A percentile compares a stretch with the other conserved stretches of the same genome.
phyloP scores from a whole-genome alignment of 2,113 vertebrate genomes.

The Thunnus thynnus region DNA sequence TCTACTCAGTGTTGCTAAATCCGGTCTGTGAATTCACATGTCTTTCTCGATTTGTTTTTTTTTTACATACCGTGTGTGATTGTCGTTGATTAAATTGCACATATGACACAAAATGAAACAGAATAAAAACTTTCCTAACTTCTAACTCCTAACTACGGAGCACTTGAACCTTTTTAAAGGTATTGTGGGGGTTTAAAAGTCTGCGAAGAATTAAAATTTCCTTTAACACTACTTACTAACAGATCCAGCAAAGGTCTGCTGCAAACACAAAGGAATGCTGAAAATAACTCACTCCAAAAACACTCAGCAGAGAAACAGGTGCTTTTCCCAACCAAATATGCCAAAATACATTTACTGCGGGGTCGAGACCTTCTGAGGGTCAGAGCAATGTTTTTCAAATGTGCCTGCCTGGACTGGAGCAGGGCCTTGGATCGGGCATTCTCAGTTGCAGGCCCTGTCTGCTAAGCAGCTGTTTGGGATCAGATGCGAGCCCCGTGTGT shows the following conservation, averaged over 20 bases:
- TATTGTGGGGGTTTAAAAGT: not conserved
- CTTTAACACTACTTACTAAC: not conserved
- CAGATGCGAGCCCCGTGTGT: conserved; percentile 72
- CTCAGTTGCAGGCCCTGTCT: conserved; percentile 66
- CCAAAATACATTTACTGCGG: conserved; percentile 61
- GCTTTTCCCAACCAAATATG: conserved; percentile 48
- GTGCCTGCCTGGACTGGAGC: conserved; percentile 50
- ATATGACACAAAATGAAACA: not conserved
- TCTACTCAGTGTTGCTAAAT: not conserved
- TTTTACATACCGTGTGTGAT: not conserved
- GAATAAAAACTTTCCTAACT: not conserved
- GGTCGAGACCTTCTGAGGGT: conserved; percentile 68
- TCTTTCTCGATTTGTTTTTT: not conserved
- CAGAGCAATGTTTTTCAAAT: conserved; percentile 68
- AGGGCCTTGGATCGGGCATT: conserved; percentile 39
- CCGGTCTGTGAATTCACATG: not conserved
- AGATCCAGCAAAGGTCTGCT: not conserved
- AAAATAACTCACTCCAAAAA: conserved; percentile 58
- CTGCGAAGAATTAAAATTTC: not conserved
- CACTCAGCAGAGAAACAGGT: conserved; percentile 63
- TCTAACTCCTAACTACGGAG: not conserved
- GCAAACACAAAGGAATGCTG: conserved; percentile 29
- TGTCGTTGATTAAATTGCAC: not conserved
- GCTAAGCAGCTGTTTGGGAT: conserved; percentile 79
- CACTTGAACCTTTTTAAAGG: not conserved